A percentile compares a stretch with the other conserved stretches of the same genome.
Evolutionary conservation across 2,888 invertebrate species (phyloP).

Genomic region (Hoplodrina blanda): DNA sequence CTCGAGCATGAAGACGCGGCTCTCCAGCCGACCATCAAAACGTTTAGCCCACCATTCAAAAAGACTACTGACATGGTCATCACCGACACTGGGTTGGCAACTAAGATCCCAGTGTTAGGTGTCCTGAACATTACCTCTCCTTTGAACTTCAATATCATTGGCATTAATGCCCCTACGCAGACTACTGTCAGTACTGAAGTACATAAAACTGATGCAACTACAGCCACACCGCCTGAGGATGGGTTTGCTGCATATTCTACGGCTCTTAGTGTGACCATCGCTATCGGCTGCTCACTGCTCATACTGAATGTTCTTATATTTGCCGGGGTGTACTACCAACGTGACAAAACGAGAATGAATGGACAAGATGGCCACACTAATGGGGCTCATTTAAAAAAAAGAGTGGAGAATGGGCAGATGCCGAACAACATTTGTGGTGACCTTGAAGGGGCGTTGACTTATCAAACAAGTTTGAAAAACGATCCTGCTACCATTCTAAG

Average conservation of each 20-base stretch:
- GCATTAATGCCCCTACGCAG: constrained; percentile 82
- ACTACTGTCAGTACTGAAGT: constrained; percentile 77
- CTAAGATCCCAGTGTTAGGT: constrained; percentile 82
- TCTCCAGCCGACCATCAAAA: constrained; percentile 89
- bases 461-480: constrained; percentile 91
- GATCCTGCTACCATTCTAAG: constrained; percentile 94
- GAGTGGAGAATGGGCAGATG: constrained; percentile 96
- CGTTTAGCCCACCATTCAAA: constrained; percentile 89
- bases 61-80: constrained; percentile 89
- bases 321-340: constrained; percentile 98
- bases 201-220: constrained; percentile 85
- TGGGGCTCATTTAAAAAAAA: constrained; percentile 91
- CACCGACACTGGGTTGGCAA: constrained; percentile 83
- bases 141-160: constrained; percentile 83
- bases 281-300: constrained; percentile 97
- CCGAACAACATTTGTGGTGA: constrained; percentile 97
- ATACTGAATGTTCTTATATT: constrained; percentile 98
- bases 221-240: constrained; percentile 93
- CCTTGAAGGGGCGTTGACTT: constrained; percentile 91
- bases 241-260: constrained; percentile 97
- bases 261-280: constrained; percentile 97
- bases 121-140: constrained; percentile 85
- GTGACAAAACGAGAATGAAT: constrained; percentile 95
- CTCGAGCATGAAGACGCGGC: constrained; percentile 94
- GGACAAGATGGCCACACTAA: constrained; percentile 90